phyloP scores from a whole-genome alignment of 2,113 vertebrate species.

The Chiloscyllium plagiosum region DNA sequence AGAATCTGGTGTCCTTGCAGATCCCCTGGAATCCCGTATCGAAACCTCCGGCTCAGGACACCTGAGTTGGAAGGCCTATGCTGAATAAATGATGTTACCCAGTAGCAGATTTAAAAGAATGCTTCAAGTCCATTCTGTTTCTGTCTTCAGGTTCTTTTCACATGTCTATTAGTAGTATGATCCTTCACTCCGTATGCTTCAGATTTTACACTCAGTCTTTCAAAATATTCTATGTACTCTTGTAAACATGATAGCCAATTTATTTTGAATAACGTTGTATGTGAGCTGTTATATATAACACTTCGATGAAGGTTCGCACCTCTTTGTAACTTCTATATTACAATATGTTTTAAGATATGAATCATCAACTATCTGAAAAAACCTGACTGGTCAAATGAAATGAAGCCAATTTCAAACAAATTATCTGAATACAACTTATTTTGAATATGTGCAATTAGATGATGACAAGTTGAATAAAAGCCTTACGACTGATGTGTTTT shows the following conservation, averaged over 20 bases:
- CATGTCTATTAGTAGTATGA: not conserved
- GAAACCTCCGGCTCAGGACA: not conserved
- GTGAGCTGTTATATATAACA: not conserved
- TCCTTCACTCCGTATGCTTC: not conserved
- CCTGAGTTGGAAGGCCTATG: not conserved
- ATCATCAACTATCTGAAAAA: not conserved
- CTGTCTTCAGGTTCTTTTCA: not conserved
- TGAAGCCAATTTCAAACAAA: not conserved
- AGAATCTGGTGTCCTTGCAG: not conserved
- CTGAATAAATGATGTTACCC: constrained; percentile 15
- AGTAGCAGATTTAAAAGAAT: constrained; percentile 26
- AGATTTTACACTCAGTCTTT: not conserved
- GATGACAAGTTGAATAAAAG: not conserved
- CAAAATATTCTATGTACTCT: not conserved
- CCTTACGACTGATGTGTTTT: not conserved
- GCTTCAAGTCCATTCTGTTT: not conserved
- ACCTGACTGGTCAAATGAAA: not conserved
- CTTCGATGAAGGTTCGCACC: not conserved
- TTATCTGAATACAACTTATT: not conserved
- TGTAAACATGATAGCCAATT: not conserved
- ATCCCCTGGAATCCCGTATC: not conserved
- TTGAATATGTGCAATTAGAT: constrained; percentile 15
- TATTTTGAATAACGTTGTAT: not conserved
- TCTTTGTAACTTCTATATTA: not conserved
- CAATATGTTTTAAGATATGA: not conserved